A percentile compares a stretch with the other conserved stretches of the same genome.
Evolutionary conservation across 2,797 vertebrate genomes (phyloP).

Genomic region (Pseudocheirus occidentalis): DNA sequence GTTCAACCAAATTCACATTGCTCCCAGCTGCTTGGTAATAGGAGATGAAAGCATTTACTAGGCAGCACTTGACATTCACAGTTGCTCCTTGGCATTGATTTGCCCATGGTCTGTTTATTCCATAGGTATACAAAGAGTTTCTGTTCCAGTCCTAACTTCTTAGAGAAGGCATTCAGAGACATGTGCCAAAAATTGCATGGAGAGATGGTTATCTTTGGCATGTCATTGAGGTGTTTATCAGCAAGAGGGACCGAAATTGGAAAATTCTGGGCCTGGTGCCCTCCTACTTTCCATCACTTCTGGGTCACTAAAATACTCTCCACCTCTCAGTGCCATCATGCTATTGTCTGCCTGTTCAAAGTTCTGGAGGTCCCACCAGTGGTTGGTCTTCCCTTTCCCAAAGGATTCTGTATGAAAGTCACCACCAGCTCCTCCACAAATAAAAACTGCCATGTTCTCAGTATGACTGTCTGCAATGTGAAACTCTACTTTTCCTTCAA

Average conservation of each 20-base stretch:
- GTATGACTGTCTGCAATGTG: not conserved
- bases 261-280: not conserved
- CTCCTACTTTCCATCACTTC: not conserved
- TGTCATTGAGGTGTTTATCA: not conserved
- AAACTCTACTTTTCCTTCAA: not conserved
- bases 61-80: rapidly evolving
- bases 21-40: not conserved
- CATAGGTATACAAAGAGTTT: not conserved
- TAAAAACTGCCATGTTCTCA: not conserved
- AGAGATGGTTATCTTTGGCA: not conserved
- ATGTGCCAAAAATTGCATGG: not conserved
- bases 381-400: not conserved
- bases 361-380: not conserved
- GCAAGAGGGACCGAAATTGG: not conserved
- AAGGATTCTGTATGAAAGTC: not conserved
- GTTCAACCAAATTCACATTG: not conserved
- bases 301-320: not conserved
- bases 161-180: not conserved
- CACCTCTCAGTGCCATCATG: not conserved
- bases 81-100: not conserved
- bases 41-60: not conserved
- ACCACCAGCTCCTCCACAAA: not conserved
- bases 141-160: not conserved
- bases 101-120: rapidly evolving
- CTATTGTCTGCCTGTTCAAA: not conserved